Base-by-base conservation (phyloP, 2,888 invertebrate genomes). In the Meganola albula region DNA sequence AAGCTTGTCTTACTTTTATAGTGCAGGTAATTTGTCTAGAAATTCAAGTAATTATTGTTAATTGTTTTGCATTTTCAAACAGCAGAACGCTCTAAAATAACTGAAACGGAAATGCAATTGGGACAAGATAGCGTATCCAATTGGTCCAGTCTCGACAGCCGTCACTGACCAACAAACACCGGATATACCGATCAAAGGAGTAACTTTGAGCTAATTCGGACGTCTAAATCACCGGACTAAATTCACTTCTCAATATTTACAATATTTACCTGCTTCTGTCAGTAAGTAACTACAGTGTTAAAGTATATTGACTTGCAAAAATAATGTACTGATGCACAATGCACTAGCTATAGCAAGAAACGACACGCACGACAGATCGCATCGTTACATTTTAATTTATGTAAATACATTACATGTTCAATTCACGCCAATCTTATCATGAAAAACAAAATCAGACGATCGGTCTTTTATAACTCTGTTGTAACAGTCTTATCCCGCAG, bases 191-290 rank as follows among this genome's bases (percentile, higher is more conserved):
- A 58, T 60, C 63, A 76, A 74, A 73, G 70, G 70, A 65, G 56
- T 62, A 65, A 73, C 65, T 74, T 74, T 58, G 66, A 54, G 67
- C 65, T 76, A 74, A 74, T 74, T 70, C 63, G 49, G 57, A 67
- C 62, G 66, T 62, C 69, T 67, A n/a, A n/a, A 67, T 55, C 56
- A 65, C 53, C 48, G 40, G 41, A 36, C 53, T 48, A 54, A 53
- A 28, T 44, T 34, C 23, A 37, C 50, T n/a, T 16, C 63, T 74
- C 75, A 73, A 74, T 75, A 74, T 76, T 69, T 74, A 77, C 75
- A 73, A 74, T 75, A 74, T 76, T 69, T 74, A 77, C 70, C 64
- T 49, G 45, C 40, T 40, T 39, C 46, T 46, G 39, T 28, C 47
- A 47, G 49, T 40, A 46, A 44, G 48, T 47, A 33, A 45, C 48